Evolutionary conservation across 23 tunicate genomes (phyloP).

Genomic region (Ciona savignyi): DNA sequence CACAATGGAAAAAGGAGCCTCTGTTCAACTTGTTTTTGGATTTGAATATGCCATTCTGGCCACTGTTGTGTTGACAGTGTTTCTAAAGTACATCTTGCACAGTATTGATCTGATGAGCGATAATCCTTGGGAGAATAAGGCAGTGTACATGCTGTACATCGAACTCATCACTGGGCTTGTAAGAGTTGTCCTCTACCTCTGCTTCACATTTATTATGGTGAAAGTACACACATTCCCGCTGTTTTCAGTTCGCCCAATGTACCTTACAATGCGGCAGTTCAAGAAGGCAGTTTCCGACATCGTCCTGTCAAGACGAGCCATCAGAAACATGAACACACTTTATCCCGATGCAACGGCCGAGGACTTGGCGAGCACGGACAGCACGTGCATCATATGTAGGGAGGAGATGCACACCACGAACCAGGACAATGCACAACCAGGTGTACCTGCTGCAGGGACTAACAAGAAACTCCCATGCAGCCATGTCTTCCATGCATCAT

Average conservation of each 20-base stretch:
- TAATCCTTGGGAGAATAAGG: constrained; percentile 99
- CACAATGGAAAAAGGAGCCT: constrained; percentile 72
- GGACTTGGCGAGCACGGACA: constrained; percentile 70
- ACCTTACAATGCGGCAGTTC: constrained; percentile 89
- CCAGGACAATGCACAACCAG: constrained; percentile 21
- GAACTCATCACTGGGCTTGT: constrained; percentile 83
- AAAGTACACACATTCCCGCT: constrained; percentile 93
- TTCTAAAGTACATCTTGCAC: constrained; percentile 78
- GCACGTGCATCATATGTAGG: constrained; percentile 95
- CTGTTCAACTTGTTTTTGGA: constrained; percentile 97
- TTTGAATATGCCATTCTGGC: constrained; percentile 94
- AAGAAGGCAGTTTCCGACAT: constrained; percentile 88
- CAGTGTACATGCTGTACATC: constrained; percentile 85
- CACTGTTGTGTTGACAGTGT: constrained; percentile 64
- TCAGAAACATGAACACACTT: constrained; percentile 91
- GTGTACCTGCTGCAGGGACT: constrained; percentile 17
- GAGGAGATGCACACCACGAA: constrained; percentile 82
- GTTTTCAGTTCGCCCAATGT: constrained; percentile 98
- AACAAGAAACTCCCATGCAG: constrained; percentile 97
- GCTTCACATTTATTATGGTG: constrained; percentile 77
- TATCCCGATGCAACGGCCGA: constrained; percentile 97
- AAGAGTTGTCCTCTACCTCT: constrained; percentile 60
- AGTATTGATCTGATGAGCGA: constrained; percentile 85
- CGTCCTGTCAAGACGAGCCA: constrained; percentile 85
- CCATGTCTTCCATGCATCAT: constrained; percentile 95